These are phyloP conservation scores for Aphaenogaster floridana DNA, from an alignment of 1,140 invertebrate species.

Conservation along the genomic window DNA sequence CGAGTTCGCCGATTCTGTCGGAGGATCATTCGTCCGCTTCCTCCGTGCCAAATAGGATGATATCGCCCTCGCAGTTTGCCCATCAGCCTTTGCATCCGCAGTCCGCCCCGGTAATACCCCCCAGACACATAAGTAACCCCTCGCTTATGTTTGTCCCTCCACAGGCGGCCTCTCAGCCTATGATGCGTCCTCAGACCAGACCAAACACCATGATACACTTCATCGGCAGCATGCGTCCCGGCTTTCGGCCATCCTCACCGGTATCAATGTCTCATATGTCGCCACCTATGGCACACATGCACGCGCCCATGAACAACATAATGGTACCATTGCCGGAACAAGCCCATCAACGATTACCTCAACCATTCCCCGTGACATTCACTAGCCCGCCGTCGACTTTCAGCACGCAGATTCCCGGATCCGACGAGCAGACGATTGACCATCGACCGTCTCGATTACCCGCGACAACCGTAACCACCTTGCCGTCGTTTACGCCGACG, in stretches of 20 bases:
- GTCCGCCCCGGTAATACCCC: conserved; percentile 6
- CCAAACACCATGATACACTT: conserved; percentile 64
- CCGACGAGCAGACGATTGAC: conserved; percentile 40
- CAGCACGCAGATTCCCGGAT: background rate
- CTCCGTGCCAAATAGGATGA: conserved; percentile 39
- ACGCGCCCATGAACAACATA: conserved; percentile 16
- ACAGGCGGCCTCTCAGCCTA: conserved; percentile 53
- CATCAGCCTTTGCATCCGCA: conserved; percentile 4
- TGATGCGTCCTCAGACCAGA: conserved; percentile 61
- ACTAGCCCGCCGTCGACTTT: conserved; percentile 54
- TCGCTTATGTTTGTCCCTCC: conserved; percentile 53
- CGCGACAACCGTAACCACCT: conserved; percentile 17
- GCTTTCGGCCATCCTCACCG: conserved; percentile 62
- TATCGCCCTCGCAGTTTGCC: conserved; percentile 42
- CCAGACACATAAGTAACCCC: background rate
- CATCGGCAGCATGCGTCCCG: conserved; percentile 66
- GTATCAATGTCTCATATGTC: conserved; percentile 66
- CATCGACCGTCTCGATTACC: conserved; percentile 41
- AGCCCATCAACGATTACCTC: conserved; percentile 39
- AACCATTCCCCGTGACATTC: conserved; percentile 49
- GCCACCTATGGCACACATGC: conserved; percentile 17
- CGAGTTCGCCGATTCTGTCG: conserved; percentile 15
- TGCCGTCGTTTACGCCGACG: conserved; percentile 24
- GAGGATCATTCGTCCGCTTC: conserved; percentile 4
- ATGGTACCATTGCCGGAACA: conserved; percentile 36